phyloP scores from a whole-genome alignment of 2,113 vertebrate genomes.

The Scopus umbretta region DNA sequence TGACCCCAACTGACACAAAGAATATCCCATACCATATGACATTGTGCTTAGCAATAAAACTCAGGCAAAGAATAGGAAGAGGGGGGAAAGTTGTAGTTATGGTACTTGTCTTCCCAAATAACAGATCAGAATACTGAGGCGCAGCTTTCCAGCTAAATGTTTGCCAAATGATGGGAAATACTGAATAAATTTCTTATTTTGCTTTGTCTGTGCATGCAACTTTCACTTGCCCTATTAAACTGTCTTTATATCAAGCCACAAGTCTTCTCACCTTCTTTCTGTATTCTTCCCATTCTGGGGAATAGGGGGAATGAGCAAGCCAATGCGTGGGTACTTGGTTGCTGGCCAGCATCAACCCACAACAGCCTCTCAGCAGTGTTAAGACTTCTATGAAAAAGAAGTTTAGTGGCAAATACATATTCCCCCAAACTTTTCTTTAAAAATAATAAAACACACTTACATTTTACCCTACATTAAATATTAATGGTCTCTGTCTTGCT shows the following conservation, averaged over 20 bases:
- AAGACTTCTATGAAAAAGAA: not conserved
- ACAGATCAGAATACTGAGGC: not conserved
- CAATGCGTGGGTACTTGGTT: not conserved
- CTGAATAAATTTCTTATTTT: not conserved
- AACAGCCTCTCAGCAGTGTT: not conserved
- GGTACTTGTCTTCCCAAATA: not conserved
- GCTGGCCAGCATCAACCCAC: not conserved
- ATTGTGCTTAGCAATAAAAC: not conserved
- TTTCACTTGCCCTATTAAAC: not conserved
- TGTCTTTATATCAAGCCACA: not conserved
- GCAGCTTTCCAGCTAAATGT: not conserved
- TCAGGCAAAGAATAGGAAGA: not conserved
- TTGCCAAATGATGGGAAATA: not conserved
- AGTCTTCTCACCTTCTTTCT: not conserved
- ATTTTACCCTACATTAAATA: not conserved
- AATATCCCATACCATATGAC: not conserved
- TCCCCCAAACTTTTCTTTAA: not conserved
- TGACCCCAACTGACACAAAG: not conserved
- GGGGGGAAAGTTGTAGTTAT: not conserved
- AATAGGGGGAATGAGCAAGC: rapidly evolving
- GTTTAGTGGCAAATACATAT: not conserved
- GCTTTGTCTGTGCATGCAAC: not conserved
- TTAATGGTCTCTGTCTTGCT: not conserved
- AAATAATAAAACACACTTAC: not conserved
- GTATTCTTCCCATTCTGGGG: not conserved